Base-by-base conservation (phyloP, 2,113 vertebrate genomes). In the Notarius lentiginosus region DNA sequence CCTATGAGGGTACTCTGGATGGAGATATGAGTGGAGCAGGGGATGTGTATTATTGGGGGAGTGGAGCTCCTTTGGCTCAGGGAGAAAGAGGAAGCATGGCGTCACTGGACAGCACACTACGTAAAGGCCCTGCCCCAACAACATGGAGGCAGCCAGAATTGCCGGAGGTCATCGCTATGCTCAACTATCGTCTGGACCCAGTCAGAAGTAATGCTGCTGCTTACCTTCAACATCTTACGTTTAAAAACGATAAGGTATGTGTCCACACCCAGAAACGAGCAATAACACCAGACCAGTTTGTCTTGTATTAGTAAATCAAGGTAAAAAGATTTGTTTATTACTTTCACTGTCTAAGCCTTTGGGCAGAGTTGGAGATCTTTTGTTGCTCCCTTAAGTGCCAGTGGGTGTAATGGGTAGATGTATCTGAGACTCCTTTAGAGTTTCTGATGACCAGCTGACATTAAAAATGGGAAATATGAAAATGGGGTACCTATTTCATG, bases 141-240 rank as follows among this genome's bases (percentile, higher is more conserved):
- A 93, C 89, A 18, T 99, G 98, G 98, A 96, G 97, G 49, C 97
- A 99, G 86, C 98, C 98, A 0, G 98, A 99, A 91, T 95, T 99
- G n/a, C 96, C 98, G 0, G 98, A 99, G 93, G 98, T 99, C 80
- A 97, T 99, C 0, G 97, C 96, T 89, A 99, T 99, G 98, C 95
- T 99, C 18, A 97, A 96, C 85, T 99, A 98, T 92, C 96, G 96
- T 0, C 91, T 99, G 90, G 98, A 99, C 2, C 95, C 98, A 0
- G 98, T 99, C 88, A 97, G 95, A 90, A 97, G 97, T 93, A 99
- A 99, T 0, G 98, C 98, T 0, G 98, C 98, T 0, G 98, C 98
- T 0, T 99, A 96, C 90, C 94, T 99, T 91, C 98, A 99, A 87
- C 98, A 99, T 90, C 94, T 99, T 89, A 99, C 97, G 89, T 99